These are phyloP conservation scores for Pollenia amentaria DNA, from an alignment of 2,888 invertebrate genomes.

Conservation along the genomic window DNA sequence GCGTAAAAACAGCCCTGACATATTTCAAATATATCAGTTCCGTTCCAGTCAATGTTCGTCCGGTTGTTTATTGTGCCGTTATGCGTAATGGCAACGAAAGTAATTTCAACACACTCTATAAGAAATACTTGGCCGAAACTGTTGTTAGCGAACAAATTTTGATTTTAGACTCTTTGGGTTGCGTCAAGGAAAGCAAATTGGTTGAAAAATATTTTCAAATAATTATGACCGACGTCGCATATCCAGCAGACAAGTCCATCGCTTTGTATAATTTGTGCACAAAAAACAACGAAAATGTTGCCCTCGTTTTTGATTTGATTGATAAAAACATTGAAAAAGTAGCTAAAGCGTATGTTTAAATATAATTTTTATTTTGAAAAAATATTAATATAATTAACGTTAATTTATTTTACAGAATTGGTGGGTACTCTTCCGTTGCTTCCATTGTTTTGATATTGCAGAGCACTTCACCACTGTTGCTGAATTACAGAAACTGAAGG, in stretches of 20 bases:
- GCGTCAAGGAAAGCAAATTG: constrained; percentile 79
- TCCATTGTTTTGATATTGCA: constrained; percentile 81
- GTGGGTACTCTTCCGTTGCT: constrained; percentile 79
- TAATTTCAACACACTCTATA: constrained; percentile 89
- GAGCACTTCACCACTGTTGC: constrained; percentile 80
- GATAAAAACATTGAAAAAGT: constrained; percentile 76
- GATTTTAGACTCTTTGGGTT: no score
- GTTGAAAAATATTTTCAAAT: constrained; percentile 86
- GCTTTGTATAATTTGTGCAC: constrained; percentile 85
- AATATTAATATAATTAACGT: neutral
- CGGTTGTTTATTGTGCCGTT: constrained; percentile 90
- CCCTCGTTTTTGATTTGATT: constrained; percentile 78
- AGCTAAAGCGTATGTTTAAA: constrained; percentile 80
- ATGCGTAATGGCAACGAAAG: constrained; percentile 77
- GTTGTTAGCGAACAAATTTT: constrained; percentile 88
- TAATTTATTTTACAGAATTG: constrained; percentile 77
- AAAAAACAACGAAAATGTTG: constrained; percentile 86
- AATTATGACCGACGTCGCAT: constrained; percentile 84
- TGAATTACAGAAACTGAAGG: constrained; percentile 77
- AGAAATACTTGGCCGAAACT: constrained; percentile 86
- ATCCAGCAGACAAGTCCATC: constrained; percentile 81
- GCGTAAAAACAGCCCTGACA: constrained; percentile 81
- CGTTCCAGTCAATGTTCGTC: constrained; percentile 87
- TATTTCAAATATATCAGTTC: constrained; percentile 82
- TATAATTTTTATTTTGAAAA: no score